phyloP scores from a whole-genome alignment of 2,888 invertebrate genomes.

The Melanchra persicariae region DNA sequence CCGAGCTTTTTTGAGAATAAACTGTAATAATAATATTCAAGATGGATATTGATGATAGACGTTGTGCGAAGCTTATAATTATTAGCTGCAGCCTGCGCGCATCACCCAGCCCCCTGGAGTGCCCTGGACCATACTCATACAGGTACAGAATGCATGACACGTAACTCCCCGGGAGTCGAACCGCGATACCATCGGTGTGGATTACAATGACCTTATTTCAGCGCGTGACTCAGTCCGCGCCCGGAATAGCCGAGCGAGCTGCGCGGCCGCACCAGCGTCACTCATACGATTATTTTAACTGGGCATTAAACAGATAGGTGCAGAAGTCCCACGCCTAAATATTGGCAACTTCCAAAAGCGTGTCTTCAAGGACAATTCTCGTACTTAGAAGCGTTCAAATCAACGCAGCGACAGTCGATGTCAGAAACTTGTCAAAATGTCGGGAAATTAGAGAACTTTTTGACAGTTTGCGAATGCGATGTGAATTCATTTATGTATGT shows the following conservation, averaged over 20 bases:
- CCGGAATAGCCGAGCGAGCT: slow-evolving; percentile 66
- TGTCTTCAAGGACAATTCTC: too few relatives aligned
- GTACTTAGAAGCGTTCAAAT: too few relatives aligned
- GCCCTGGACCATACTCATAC: background rate
- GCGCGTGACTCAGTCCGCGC: slow-evolving; percentile 73
- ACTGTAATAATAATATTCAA: too few relatives aligned
- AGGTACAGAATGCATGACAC: slow-evolving; percentile 17
- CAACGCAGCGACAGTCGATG: too few relatives aligned
- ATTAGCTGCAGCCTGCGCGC: background rate
- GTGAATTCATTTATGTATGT: too few relatives aligned
- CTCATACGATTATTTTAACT: slow-evolving; percentile 40
- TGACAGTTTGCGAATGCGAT: too few relatives aligned
- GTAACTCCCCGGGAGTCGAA: slow-evolving; percentile 60
- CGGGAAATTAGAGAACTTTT: too few relatives aligned
- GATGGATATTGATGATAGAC: too few relatives aligned
- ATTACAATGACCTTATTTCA: slow-evolving; percentile 81
- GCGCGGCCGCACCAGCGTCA: slow-evolving; percentile 59
- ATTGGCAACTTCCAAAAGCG: too few relatives aligned
- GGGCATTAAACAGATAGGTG: background rate
- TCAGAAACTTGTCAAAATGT: too few relatives aligned
- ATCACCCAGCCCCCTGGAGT: background rate
- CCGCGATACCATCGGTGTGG: slow-evolving; percentile 73
- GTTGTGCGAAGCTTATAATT: background rate
- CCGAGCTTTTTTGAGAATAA: too few relatives aligned
- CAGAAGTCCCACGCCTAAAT: slow-evolving; percentile 10